Evolutionary conservation across 2,888 invertebrate species (phyloP).

Genomic region (Orthosia gothica): DNA sequence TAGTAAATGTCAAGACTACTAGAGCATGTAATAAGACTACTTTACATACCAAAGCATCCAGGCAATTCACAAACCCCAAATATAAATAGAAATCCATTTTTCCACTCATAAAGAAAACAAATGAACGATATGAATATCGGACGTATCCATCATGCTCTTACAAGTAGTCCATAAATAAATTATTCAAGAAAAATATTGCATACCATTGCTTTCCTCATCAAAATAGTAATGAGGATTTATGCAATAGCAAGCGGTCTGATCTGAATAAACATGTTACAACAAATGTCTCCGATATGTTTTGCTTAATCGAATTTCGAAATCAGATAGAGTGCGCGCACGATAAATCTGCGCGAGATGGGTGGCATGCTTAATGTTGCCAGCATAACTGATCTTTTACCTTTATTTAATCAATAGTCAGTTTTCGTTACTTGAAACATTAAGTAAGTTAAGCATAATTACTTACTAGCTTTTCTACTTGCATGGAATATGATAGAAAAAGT

Average conservation of each 20-base stretch:
- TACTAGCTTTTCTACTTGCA: too few relatives aligned
- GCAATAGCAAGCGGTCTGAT: constrained; percentile 48
- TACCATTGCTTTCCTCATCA: constrained; percentile 39
- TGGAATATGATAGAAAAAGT: too few relatives aligned
- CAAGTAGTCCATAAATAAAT: constrained; percentile 44
- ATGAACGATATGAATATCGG: constrained; percentile 26
- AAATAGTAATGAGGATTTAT: constrained; percentile 56
- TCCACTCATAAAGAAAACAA: constrained; percentile 28
- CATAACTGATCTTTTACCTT: too few relatives aligned
- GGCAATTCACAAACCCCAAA: neutral
- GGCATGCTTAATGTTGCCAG: too few relatives aligned
- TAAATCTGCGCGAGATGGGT: too few relatives aligned
- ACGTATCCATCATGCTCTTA: constrained; percentile 35
- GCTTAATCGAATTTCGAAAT: constrained; percentile 64
- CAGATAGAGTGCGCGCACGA: too few relatives aligned
- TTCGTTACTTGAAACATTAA: too few relatives aligned
- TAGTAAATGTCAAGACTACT: neutral
- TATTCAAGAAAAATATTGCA: constrained; percentile 39
- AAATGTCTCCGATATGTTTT: constrained; percentile 66
- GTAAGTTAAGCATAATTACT: too few relatives aligned
- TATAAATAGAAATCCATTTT: neutral
- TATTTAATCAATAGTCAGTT: too few relatives aligned
- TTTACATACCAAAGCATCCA: constrained; percentile 3
- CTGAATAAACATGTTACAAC: constrained; percentile 64
- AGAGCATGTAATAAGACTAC: neutral